Conservation (phyloP, 2,888 invertebrate species). For the Beris morrisii region DNA sequence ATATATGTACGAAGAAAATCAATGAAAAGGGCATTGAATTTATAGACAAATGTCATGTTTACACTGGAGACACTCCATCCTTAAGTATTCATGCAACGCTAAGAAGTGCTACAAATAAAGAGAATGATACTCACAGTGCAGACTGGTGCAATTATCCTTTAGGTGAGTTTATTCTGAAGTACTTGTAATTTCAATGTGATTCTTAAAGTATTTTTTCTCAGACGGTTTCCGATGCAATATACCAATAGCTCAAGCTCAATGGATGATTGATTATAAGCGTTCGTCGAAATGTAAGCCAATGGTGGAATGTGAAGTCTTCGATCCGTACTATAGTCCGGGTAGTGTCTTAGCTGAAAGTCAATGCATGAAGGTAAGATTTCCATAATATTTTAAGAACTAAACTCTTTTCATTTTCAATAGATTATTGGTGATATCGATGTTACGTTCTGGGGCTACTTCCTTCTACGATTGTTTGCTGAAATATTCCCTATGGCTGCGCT, state of each 20-base stretch:
- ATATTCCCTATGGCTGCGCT: constrained; percentile 74
- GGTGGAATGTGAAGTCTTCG: constrained; percentile 70
- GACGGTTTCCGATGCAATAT: constrained; percentile 66
- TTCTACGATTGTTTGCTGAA: constrained; percentile 71
- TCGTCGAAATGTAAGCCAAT: constrained; percentile 62
- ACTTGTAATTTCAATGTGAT: not conserved
- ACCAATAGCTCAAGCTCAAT: constrained; percentile 58
- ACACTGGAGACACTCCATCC: constrained; percentile 60
- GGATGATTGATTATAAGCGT: constrained; percentile 48
- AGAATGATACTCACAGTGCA: constrained; percentile 52
- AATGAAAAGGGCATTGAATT: constrained; percentile 42
- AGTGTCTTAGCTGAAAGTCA: constrained; percentile 70
- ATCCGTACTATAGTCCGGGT: constrained; percentile 69
- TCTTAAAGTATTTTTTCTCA: constrained; percentile 44
- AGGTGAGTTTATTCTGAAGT: constrained; percentile 51
- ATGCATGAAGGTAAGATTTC: constrained; percentile 58
- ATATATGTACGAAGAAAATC: constrained; percentile 59
- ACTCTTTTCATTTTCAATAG: constrained; percentile 40
- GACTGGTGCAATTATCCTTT: constrained; percentile 72
- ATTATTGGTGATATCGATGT: constrained; percentile 64
- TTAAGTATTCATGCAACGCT: constrained; percentile 61
- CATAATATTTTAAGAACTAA: not conserved
- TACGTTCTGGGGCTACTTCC: constrained; percentile 72
- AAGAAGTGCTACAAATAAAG: constrained; percentile 56
- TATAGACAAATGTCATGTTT: constrained; percentile 62